Evolutionary conservation across 2,888 invertebrate genomes (phyloP).

Genomic region (Uropetala carovei): DNA sequence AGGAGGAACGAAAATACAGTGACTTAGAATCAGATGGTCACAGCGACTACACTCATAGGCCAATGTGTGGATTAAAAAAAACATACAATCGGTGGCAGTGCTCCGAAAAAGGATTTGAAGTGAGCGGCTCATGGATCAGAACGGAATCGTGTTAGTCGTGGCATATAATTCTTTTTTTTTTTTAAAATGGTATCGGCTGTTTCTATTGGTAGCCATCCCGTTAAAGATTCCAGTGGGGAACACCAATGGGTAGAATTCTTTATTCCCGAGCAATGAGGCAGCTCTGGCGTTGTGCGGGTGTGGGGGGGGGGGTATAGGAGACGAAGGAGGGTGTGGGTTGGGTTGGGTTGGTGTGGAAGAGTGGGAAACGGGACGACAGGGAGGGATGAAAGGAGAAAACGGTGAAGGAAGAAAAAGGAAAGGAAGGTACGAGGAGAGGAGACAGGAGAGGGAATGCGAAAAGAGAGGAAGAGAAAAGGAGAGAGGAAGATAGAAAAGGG

Average conservation of each 20-base stretch:
- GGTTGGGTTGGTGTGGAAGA: not conserved
- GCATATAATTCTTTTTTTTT: not conserved
- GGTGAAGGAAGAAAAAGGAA: not conserved
- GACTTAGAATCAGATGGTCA: not conserved
- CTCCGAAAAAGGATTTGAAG: not conserved
- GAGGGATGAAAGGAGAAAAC: not conserved
- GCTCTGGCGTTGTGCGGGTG: not conserved
- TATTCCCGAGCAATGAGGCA: not conserved
- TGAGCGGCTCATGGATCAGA: not conserved
- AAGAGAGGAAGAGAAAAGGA: too few species aligned
- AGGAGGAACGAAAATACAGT: not conserved
- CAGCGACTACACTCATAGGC: conserved; percentile 5
- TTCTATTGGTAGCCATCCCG: not conserved
- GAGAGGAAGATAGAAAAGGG: too few species aligned
- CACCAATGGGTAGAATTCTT: not conserved
- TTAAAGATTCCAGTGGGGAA: not conserved
- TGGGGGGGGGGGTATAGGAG: not conserved
- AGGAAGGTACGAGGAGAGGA: not conserved
- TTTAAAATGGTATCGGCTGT: not conserved
- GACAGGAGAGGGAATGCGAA: too few species aligned
- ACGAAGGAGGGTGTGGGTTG: not conserved
- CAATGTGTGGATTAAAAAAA: not conserved
- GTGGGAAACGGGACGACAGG: not conserved
- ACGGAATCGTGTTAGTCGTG: not conserved
- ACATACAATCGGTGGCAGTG: conserved; percentile 17